Percentiles rank a stretch among this genome's conserved stretches.
phyloP scores from a whole-genome alignment of 2,797 vertebrate genomes.

The Acestrorhynchus altus region DNA sequence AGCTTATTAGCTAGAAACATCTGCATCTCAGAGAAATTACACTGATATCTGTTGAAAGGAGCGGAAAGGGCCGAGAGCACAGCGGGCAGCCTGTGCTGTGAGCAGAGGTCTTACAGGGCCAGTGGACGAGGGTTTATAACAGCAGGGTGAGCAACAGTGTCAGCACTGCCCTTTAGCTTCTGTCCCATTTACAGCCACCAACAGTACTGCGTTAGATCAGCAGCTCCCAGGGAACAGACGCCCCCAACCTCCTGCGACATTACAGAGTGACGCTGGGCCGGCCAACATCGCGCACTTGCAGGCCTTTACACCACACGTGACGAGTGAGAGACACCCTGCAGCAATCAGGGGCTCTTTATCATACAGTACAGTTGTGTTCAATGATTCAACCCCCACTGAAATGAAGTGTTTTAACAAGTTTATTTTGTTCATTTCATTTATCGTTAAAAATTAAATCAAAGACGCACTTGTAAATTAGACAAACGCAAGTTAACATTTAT shows the following conservation, averaged over 20 bases:
- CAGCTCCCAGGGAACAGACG: neutral
- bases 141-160: constrained; percentile 7
- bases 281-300: neutral
- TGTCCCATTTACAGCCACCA: constrained; percentile 48
- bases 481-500: too few species aligned
- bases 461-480: too few species aligned
- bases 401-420: too few species aligned
- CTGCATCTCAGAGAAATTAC: neutral
- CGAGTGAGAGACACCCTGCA: too few species aligned
- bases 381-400: too few species aligned
- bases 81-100: neutral
- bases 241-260: neutral
- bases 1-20: too few species aligned
- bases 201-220: constrained; percentile 45
- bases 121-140: constrained; percentile 49
- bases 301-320: neutral
- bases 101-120: neutral
- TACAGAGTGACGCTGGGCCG: neutral
- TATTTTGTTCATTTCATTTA: too few species aligned
- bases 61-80: neutral
- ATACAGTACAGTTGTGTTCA: too few species aligned
- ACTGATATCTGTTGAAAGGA: neutral
- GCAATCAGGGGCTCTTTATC: too few species aligned
- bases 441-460: too few species aligned
- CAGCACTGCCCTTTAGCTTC: constrained; percentile 42